These are phyloP conservation scores for Phoxinus phoxinus DNA, from an alignment of 2,113 vertebrate species.

Conservation along the genomic window DNA sequence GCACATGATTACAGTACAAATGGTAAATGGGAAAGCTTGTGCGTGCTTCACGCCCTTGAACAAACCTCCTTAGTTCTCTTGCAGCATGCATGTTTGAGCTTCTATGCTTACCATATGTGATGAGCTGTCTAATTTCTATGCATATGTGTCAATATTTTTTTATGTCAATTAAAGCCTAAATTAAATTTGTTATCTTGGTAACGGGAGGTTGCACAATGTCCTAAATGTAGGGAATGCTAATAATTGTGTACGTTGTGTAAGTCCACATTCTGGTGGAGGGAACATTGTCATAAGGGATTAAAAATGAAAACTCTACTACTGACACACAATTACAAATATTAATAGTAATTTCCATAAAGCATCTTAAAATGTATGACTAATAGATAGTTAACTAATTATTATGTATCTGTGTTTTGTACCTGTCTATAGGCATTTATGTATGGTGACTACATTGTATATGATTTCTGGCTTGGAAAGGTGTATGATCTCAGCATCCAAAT, in stretches of 20 bases:
- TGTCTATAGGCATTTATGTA: conserved; percentile 92
- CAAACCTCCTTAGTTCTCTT: not conserved
- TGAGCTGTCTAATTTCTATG: not conserved
- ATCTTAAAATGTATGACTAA: not conserved
- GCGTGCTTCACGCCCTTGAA: not conserved
- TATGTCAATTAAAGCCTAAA: not conserved
- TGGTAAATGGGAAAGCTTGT: not conserved
- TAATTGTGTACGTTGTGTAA: too few relatives aligned
- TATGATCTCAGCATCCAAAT: conserved; percentile 98
- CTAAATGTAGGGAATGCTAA: too few relatives aligned
- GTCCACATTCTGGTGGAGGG: too few relatives aligned
- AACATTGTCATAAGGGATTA: too few relatives aligned
- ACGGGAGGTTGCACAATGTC: too few relatives aligned
- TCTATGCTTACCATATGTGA: not conserved
- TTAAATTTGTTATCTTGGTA: not conserved
- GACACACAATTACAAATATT: too few relatives aligned
- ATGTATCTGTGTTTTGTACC: conserved; percentile 9
- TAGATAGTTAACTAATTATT: not conserved
- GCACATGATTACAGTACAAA: not conserved
- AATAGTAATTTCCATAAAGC: too few relatives aligned
- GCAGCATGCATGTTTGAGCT: not conserved
- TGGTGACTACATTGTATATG: conserved; percentile 96
- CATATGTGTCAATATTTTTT: not conserved
- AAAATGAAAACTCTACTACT: too few relatives aligned
- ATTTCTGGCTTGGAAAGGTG: conserved; percentile 98